Base-by-base conservation (phyloP, 92 coral and sea anemone genomes). In the Montipora capitata region DNA sequence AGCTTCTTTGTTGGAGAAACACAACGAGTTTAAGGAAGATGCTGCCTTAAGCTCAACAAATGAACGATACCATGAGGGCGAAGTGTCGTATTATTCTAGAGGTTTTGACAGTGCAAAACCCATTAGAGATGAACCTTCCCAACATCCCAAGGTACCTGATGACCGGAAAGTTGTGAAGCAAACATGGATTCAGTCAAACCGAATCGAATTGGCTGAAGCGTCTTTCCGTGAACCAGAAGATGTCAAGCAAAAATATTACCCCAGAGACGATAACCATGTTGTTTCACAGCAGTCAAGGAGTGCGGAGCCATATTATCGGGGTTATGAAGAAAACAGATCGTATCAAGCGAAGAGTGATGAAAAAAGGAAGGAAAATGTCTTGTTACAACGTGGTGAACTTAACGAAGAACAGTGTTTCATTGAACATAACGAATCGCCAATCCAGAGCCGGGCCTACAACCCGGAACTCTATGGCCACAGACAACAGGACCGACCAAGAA, bases 131-230 rank as follows among this genome's bases (percentile, higher is more conserved):
- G 87, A 61, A 40, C 65, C 57, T 43, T 35, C 13, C n/a, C 66
- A 63, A 59, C 62, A 58, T 15, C 35, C 14, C 63, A 72, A 43
- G 43, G 45, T 58, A 16, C 58, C 71, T 42, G 87, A 73, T 57
- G 79, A 73, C 15, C 87, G 79, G n/a, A 78, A 72, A 17, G 79
- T 83, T 42, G 87, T 83, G 17, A 83, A 12, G 78, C 87, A 83
- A n/a, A 13, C 79, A 45, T 83, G 79, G 79, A 83, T 83, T 83
- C 87, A 83, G 64, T 68, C 87, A 59, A 83, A 83, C 41, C 87
- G 71, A 8, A 79, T 83, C 9, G 79, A 83, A 45, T 13, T 83
- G 58, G 62, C 87, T 72, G 87, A 83, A 73, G n/a, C 80, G 3
- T 72, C 80, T 9, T 72, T 42, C 7, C 35, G 64, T 62, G 49